Base-by-base conservation (phyloP, 2,113 vertebrate species). In the Ovibos moschatus region DNA sequence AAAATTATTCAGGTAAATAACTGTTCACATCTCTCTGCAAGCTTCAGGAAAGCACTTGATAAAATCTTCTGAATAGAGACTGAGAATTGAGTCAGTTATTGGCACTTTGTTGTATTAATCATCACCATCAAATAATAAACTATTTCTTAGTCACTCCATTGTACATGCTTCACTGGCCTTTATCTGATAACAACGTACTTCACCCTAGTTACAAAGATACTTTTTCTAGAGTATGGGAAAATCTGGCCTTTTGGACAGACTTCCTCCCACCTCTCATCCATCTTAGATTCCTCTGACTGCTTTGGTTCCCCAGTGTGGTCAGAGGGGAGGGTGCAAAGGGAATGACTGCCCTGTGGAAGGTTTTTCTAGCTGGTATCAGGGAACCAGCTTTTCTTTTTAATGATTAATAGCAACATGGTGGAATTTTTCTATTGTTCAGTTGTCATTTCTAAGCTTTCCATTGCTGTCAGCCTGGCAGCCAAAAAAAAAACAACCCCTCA, bases 361-460 rank as follows among this genome's bases (percentile, higher is more conserved):
- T 53, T 91, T 94, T 97, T 91, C 53, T 90, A 93, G 30, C 53
- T 64, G 57, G 67, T 93, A 89, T 83, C 23, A 8, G 40, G 85
- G 58, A 96, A 71, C 28, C 88, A 40, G 10, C 86, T 86, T 92
- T 55, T 95, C 14, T 92, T 95, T 51, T 28, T 7, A 53, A 28
- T 84, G 53, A 93, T 97, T 97, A 95, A 97, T 87, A 98, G 93
- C 50, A 94, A 96, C 55, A 47, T 62, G 12, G 50, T 91, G 71
- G 64, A 92, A 83, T 78, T 91, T 79, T 95, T 76, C 57, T 81
- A 87, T 96, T 98, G 96, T 97, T 96, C 51, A 6, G 28, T 23
- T 96, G 92, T 96, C 95, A 95, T 76, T 92, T 96, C 67, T 91
- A 85, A 96, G 67, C 53, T 97, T 94, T 94, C 62, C 40, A 88